Conservation (phyloP, 1,140 invertebrate species). For the Frieseomelitta varia region DNA sequence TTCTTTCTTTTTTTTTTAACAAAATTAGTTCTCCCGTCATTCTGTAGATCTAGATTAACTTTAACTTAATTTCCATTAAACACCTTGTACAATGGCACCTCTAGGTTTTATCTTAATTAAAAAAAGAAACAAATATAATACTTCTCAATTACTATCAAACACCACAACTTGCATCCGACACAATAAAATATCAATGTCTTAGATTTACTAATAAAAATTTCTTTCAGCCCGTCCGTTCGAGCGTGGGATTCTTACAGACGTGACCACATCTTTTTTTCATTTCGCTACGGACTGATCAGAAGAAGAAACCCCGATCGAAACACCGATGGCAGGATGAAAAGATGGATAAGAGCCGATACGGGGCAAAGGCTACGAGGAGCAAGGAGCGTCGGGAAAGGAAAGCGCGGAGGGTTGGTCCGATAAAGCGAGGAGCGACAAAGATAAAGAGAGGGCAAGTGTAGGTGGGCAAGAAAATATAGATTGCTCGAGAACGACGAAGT, state of each 20-base stretch:
- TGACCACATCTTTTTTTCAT: not conserved
- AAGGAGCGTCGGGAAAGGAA: not conserved
- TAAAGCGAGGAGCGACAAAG: not conserved
- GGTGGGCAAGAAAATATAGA: slow-evolving; percentile 37
- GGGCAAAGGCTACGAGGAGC: not conserved
- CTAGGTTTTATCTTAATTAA: not conserved
- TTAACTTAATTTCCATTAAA: not conserved
- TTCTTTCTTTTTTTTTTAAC: not conserved
- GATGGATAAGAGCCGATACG: not conserved
- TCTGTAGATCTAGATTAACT: not conserved
- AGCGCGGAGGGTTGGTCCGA: not conserved
- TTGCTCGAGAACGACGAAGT: slow-evolving; percentile 1
- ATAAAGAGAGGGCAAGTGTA: slow-evolving; percentile 27
- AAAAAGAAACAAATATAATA: not conserved
- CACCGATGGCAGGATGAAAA: not conserved
- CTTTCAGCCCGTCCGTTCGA: not conserved
- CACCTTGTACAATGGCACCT: not conserved
- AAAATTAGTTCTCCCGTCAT: not conserved
- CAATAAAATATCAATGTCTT: not conserved
- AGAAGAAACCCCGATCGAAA: not conserved
- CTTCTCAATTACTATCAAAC: not conserved
- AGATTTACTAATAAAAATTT: not conserved
- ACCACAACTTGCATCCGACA: not conserved
- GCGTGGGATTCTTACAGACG: not conserved
- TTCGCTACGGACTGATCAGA: not conserved